Evolutionary conservation across 2,888 invertebrate species (phyloP).

Genomic region (Julus scandinavius): DNA sequence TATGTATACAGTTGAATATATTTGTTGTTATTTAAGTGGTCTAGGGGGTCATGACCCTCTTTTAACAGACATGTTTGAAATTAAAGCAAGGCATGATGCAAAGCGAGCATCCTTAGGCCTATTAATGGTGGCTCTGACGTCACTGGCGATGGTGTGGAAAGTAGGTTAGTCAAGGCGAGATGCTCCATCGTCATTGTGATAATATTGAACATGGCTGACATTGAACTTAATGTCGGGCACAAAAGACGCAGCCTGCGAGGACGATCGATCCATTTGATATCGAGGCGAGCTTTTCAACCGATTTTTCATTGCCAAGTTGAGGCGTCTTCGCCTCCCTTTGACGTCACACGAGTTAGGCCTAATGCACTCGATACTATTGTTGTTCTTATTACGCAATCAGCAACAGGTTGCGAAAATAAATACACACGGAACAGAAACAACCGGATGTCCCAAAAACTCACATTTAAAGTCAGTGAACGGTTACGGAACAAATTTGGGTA

Average conservation of each 20-base stretch:
- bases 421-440: background rate
- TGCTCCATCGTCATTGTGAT: no score
- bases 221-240: background rate
- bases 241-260: background rate
- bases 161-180: background rate
- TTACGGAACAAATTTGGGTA: no score
- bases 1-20: no score
- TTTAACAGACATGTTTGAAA: no score
- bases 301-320: slow-evolving; percentile 21
- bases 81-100: no score
- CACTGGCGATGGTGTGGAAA: background rate
- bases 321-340: background rate
- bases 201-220: background rate
- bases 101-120: no score
- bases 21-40: no score
- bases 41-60: no score
- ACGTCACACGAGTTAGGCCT: background rate
- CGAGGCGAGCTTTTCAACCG: background rate
- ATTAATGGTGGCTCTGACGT: no score
- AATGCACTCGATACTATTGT: background rate
- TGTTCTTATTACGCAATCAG: background rate
- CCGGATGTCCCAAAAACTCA: background rate
- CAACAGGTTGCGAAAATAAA: background rate
- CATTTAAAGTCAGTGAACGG: no score
- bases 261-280: background rate